Percentiles rank a stretch among this genome's conserved stretches.
phyloP scores from a whole-genome alignment of 2,797 vertebrate genomes.

The Myiotriccus ornatus region DNA sequence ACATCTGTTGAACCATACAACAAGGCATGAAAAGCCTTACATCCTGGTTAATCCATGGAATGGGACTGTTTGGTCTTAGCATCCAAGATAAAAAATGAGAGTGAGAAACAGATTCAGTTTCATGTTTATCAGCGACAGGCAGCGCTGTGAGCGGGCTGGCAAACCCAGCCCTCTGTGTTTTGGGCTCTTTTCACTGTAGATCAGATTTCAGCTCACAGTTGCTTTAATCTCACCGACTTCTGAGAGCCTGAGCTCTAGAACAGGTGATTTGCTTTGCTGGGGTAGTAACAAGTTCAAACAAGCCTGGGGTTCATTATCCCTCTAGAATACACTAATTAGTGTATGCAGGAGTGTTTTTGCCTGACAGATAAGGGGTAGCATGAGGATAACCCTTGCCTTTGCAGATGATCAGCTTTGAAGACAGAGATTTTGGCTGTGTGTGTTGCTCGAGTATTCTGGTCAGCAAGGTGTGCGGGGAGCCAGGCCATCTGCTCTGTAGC shows the following conservation, averaged over 20 bases:
- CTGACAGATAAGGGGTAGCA: not conserved
- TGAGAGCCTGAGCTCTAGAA: not conserved
- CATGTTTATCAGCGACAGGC: not conserved
- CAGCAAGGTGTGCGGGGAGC: conserved; percentile 44
- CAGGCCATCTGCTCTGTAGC: conserved; percentile 50
- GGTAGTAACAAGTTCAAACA: not conserved
- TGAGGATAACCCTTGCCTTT: not conserved
- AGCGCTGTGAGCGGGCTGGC: not conserved
- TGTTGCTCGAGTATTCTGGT: not conserved
- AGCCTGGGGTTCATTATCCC: not conserved
- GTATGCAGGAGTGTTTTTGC: not conserved
- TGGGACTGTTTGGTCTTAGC: not conserved
- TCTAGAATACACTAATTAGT: not conserved
- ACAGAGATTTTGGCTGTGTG: not conserved
- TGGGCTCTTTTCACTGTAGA: not conserved
- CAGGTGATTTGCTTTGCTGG: conserved; percentile 12
- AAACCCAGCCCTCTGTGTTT: not conserved
- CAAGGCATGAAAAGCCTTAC: not conserved
- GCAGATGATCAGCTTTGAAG: not conserved
- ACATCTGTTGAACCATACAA: conserved; percentile 31
- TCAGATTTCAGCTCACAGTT: not conserved
- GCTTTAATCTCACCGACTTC: not conserved
- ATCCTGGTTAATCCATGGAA: not conserved
- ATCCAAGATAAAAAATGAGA: not conserved
- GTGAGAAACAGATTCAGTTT: not conserved